phyloP scores from a whole-genome alignment of 2,113 vertebrate genomes.

The Antigone vipio region DNA sequence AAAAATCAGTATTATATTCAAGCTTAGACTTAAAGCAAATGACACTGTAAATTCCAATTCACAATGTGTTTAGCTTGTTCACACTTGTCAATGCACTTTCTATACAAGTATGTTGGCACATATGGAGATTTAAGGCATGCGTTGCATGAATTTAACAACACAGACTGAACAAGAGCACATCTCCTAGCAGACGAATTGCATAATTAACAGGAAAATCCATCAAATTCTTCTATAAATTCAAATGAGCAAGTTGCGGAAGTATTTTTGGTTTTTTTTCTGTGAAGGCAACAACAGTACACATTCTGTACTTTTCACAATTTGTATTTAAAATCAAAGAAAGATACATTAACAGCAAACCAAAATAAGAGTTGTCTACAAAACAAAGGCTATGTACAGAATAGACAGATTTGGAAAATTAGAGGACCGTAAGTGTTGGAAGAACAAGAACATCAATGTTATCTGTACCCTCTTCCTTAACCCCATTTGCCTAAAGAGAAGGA shows the following conservation, averaged over 20 bases:
- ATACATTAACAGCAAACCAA: neutral
- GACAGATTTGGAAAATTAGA: neutral
- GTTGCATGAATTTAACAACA: constrained; percentile 25
- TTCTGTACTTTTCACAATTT: neutral
- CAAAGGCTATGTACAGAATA: neutral
- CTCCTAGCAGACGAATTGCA: neutral
- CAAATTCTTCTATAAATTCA: neutral
- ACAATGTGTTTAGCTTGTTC: neutral
- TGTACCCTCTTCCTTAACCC: neutral
- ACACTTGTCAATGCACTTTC: constrained; percentile 20
- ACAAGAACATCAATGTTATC: neutral
- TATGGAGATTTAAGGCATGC: neutral
- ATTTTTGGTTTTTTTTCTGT: neutral
- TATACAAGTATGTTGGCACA: neutral
- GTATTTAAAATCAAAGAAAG: neutral
- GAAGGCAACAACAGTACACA: neutral
- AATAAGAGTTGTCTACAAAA: neutral
- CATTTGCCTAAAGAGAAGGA: neutral
- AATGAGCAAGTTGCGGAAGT: neutral
- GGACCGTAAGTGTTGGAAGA: neutral
- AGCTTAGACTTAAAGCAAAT: neutral
- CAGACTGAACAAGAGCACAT: neutral
- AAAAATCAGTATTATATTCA: neutral
- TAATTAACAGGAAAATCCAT: constrained; percentile 15
- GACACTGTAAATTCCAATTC: neutral